Percentiles rank a stretch among this genome's conserved stretches.
phyloP scores from a whole-genome alignment of 2,797 vertebrate genomes.

The Coluber constrictor region DNA sequence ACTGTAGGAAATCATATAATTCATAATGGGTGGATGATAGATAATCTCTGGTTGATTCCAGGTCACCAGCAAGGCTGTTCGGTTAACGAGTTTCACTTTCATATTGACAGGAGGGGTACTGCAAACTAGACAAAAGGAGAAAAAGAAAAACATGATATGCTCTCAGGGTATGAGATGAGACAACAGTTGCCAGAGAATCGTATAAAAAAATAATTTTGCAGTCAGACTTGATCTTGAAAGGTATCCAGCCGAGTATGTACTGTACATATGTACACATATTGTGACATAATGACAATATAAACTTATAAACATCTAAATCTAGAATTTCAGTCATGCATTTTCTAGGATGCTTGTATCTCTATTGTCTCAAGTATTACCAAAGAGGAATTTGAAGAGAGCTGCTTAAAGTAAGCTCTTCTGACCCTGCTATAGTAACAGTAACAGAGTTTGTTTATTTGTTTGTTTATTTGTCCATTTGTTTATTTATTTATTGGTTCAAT shows the following conservation, averaged over 20 bases:
- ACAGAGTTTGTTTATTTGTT: too few species aligned
- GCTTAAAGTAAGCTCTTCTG: background rate
- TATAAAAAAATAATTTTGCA: background rate
- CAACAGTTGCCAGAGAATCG: background rate
- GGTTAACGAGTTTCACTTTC: slow-evolving; percentile 92
- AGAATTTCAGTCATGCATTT: background rate
- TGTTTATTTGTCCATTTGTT: too few species aligned
- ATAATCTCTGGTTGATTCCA: slow-evolving; percentile 88
- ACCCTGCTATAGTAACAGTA: background rate
- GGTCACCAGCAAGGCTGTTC: slow-evolving; percentile 85
- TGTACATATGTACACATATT: background rate
- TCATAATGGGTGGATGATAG: slow-evolving; percentile 93
- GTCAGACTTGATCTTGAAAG: slow-evolving; percentile 1
- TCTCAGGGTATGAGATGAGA: background rate
- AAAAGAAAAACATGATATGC: background rate
- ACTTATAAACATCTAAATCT: background rate
- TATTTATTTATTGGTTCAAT: too few species aligned
- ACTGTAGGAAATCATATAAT: slow-evolving; percentile 95
- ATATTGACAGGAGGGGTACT: slow-evolving; percentile 93
- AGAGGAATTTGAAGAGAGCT: background rate
- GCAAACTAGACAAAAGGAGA: slow-evolving; percentile 77
- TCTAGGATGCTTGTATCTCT: background rate
- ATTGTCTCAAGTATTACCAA: background rate
- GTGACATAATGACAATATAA: background rate
- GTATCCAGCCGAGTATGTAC: background rate